These are phyloP conservation scores for Bellardia pandia DNA, from an alignment of 2,888 invertebrate genomes.

Conservation along the genomic window DNA sequence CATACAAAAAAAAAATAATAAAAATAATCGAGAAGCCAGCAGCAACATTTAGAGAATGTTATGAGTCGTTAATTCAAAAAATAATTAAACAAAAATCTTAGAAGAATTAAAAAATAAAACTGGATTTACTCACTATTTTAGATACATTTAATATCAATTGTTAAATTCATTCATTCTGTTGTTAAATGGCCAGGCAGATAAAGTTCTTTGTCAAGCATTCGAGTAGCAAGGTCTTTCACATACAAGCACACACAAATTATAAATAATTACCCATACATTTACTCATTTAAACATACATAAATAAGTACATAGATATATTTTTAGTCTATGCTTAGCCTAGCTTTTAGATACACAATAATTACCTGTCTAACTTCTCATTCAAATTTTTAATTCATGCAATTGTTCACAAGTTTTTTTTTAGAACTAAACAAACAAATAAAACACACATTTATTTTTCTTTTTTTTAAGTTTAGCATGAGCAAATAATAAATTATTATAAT, in stretches of 20 bases:
- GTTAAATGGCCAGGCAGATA: slow-evolving; percentile 17
- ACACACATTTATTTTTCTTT: slow-evolving; percentile 7
- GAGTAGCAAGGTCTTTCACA: slow-evolving; percentile 54
- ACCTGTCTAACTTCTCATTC: slow-evolving; percentile 13
- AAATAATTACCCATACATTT: slow-evolving; percentile 10
- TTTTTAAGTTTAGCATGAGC: slow-evolving; percentile 26
- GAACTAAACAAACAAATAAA: slow-evolving; percentile 27
- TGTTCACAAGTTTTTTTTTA: slow-evolving; percentile 26
- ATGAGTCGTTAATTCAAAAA: slow-evolving; percentile 11
- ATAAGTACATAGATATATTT: neutral
- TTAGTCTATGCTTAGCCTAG: slow-evolving; percentile 20
- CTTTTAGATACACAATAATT: slow-evolving; percentile 19
- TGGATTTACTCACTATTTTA: slow-evolving; percentile 49
- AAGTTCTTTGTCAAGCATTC: slow-evolving; percentile 70
- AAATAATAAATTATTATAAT: slow-evolving; percentile 8
- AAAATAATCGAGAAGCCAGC: slow-evolving; percentile 9
- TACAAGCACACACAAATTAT: slow-evolving; percentile 8
- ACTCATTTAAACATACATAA: neutral
- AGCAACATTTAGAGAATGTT: slow-evolving; percentile 57
- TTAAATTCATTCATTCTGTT: slow-evolving; percentile 36
- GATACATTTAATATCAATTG: slow-evolving; percentile 31
- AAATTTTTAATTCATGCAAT: slow-evolving; percentile 40
- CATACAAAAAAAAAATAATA: slow-evolving; percentile 13
- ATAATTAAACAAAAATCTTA: slow-evolving; percentile 38
- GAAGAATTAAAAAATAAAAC: slow-evolving; percentile 57